Conservation (phyloP, 1,140 invertebrate species). For the Palaemon carinicauda region DNA sequence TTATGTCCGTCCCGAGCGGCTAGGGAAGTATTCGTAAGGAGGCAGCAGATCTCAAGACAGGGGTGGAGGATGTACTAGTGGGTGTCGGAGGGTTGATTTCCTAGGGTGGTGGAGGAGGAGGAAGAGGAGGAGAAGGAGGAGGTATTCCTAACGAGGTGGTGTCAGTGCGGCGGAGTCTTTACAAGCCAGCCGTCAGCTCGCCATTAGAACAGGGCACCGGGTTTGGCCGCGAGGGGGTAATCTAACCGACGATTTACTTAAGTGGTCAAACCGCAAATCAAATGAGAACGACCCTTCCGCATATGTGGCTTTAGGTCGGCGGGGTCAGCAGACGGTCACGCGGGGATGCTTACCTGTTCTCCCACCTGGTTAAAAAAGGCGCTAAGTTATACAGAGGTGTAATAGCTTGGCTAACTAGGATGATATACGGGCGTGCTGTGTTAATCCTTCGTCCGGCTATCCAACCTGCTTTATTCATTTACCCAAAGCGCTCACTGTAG, state of each 20-base stretch:
- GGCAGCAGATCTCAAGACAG: not conserved
- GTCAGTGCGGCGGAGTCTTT: conserved; percentile 48
- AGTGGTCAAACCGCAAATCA: conserved; percentile 47
- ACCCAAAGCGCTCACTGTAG: not conserved
- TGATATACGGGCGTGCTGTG: conserved; percentile 56
- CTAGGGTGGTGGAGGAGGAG: not conserved
- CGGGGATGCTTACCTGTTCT: conserved; percentile 33
- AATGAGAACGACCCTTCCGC: conserved; percentile 28
- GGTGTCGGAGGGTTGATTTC: not conserved
- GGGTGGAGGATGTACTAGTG: not conserved
- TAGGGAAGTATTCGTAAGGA: not conserved
- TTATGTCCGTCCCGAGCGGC: not conserved
- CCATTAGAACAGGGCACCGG: conserved; percentile 53
- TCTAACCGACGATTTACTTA: conserved; percentile 55
- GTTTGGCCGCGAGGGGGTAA: conserved; percentile 52
- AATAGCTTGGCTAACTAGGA: conserved; percentile 56
- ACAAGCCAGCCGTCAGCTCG: conserved; percentile 50
- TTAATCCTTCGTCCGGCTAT: conserved; percentile 50
- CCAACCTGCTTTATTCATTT: conserved; percentile 22
- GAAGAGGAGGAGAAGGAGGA: not conserved
- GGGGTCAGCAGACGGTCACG: not conserved
- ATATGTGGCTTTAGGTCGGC: not conserved
- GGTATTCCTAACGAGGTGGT: conserved; percentile 47
- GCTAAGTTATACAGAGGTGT: conserved; percentile 56
- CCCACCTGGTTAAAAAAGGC: conserved; percentile 50